A percentile compares a stretch with the other conserved stretches of the same genome.
phyloP scores from a whole-genome alignment of 2,888 invertebrate genomes.

The Ophion slaviceki region DNA sequence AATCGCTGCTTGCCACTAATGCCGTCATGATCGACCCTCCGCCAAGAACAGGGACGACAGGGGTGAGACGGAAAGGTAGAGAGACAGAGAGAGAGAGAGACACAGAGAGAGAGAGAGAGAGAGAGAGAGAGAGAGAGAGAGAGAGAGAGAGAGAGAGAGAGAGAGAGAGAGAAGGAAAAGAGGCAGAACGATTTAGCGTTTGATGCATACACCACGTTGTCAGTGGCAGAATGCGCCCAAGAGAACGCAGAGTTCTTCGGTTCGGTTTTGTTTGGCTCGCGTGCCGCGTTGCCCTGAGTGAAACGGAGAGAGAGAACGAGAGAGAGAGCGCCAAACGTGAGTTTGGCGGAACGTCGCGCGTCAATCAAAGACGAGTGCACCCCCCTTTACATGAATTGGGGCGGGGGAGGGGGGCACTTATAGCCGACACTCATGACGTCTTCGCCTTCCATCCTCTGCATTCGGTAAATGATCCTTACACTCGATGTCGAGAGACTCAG shows the following conservation, averaged over 20 bases:
- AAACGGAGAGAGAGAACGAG: conserved; percentile 14
- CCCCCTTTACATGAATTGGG: conserved; percentile 45
- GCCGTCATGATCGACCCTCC: conserved; percentile 50
- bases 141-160: background rate
- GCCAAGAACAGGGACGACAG: conserved; percentile 5
- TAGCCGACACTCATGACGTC: conserved; percentile 53
- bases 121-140: conserved; percentile 10
- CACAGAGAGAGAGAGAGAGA: background rate
- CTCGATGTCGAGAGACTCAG: conserved; percentile 72
- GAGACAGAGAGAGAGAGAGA: background rate
- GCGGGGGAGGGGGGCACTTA: conserved; percentile 43
- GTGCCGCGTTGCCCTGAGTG: conserved; percentile 72
- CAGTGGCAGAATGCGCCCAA: conserved; percentile 44
- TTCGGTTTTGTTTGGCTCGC: conserved; percentile 77
- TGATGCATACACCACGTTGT: conserved; percentile 49
- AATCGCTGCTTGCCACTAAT: conserved; percentile 61
- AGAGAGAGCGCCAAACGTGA: conserved; percentile 59
- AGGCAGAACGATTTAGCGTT: conserved; percentile 25
- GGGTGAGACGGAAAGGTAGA: background rate
- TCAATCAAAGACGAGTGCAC: conserved; percentile 79
- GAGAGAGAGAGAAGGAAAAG: conserved; percentile 1
- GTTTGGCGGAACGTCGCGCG: conserved; percentile 81
- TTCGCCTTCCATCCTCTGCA: conserved; percentile 47
- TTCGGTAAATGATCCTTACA: conserved; percentile 65
- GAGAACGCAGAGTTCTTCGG: conserved; percentile 38